A percentile compares a stretch with the other conserved stretches of the same genome.
Conservation (phyloP, 2,113 vertebrate species). For the Sorex fumeus region DNA sequence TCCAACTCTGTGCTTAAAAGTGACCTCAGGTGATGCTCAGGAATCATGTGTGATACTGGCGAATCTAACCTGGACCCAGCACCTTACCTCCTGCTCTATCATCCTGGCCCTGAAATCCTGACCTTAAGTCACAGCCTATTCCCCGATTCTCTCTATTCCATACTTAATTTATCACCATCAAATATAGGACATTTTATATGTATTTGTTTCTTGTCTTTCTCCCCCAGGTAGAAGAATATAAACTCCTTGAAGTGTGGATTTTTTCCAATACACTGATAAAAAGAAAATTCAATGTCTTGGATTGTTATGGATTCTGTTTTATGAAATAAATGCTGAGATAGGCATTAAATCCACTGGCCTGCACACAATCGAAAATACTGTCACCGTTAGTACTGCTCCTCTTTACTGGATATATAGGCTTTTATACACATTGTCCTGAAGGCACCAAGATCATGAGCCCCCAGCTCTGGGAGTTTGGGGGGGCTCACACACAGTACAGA, state of each 20-base stretch:
- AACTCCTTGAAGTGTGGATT: not conserved
- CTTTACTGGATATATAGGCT: not conserved
- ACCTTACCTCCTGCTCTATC: too few relatives aligned
- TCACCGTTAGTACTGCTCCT: not conserved
- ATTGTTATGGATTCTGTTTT: not conserved
- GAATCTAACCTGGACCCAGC: too few relatives aligned
- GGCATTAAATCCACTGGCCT: not conserved
- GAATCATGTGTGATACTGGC: too few relatives aligned
- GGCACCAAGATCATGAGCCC: not conserved
- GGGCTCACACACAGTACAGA: too few relatives aligned
- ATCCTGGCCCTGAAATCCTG: too few relatives aligned
- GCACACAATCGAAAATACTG: not conserved
- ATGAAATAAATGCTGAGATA: slow-evolving; percentile 18
- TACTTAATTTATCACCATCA: not conserved
- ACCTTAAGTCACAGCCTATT: not conserved
- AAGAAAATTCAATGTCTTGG: not conserved
- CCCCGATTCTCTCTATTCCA: not conserved
- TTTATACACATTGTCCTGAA: not conserved
- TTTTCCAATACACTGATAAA: not conserved
- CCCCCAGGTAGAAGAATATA: slow-evolving; percentile 46
- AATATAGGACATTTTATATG: not conserved
- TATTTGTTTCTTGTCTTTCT: slow-evolving; percentile 22
- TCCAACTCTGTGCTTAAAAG: too few relatives aligned
- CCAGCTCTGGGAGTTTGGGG: not conserved
- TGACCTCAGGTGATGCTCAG: too few relatives aligned